Evolutionary conservation across 2,888 invertebrate genomes (phyloP).

Genomic region (Ormia ochracea): DNA sequence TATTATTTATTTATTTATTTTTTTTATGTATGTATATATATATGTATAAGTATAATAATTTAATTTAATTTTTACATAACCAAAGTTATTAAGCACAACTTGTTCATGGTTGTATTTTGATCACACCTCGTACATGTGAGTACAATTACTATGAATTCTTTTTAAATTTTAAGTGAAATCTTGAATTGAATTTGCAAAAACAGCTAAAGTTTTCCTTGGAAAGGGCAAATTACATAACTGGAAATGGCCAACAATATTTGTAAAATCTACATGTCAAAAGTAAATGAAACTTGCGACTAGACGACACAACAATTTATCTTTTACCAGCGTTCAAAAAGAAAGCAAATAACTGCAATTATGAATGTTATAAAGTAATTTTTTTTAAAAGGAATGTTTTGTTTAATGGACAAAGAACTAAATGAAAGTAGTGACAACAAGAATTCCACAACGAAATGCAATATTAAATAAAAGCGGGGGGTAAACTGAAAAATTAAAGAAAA

Average conservation of each 20-base stretch:
- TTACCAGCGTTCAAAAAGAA: neutral
- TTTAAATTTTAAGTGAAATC: neutral
- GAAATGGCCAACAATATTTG: neutral
- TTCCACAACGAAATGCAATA: constrained; percentile 20
- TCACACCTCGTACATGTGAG: too few species aligned
- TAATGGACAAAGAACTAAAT: neutral
- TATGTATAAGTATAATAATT: too few species aligned
- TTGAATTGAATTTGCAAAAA: neutral
- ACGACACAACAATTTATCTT: neutral
- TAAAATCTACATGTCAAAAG: neutral
- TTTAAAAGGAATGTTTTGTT: neutral
- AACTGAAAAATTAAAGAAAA: neutral
- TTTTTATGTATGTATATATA: too few species aligned
- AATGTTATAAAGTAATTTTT: neutral
- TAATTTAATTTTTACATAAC: too few species aligned
- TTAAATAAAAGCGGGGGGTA: constrained; percentile 5
- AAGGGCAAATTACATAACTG: neutral
- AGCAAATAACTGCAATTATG: neutral
- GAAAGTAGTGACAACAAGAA: neutral
- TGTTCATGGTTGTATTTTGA: too few species aligned
- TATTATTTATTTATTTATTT: too few species aligned
- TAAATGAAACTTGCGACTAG: neutral
- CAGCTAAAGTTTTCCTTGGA: neutral
- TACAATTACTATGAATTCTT: too few species aligned
- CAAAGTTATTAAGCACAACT: too few species aligned